A percentile compares a stretch with the other conserved stretches of the same genome.
phyloP scores from a whole-genome alignment of 2,797 vertebrate genomes.

The Sibirionetta formosa region DNA sequence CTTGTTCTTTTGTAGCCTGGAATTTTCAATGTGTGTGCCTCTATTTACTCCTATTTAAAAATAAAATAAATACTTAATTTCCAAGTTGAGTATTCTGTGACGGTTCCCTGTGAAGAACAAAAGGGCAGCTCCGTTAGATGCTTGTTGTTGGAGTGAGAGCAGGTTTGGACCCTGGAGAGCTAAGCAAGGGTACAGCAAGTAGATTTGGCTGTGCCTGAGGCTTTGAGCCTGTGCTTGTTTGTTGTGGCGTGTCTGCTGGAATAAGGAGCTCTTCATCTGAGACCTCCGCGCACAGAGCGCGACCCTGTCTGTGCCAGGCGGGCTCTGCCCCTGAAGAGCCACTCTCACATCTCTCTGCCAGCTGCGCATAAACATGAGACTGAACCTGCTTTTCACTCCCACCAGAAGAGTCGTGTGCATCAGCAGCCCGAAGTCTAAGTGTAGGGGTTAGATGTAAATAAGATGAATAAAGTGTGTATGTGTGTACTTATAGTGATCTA shows the following conservation, averaged over 20 bases:
- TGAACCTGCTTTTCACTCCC: background rate
- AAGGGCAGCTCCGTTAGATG: background rate
- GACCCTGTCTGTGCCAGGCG: constrained; percentile 22
- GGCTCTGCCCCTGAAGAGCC: background rate
- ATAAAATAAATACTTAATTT: background rate
- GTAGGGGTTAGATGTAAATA: background rate
- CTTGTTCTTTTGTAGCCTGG: accelerated
- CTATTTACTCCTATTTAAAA: background rate
- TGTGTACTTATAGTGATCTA: background rate
- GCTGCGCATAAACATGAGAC: background rate
- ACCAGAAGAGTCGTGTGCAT: background rate
- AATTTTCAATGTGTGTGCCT: background rate
- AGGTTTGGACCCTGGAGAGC: background rate
- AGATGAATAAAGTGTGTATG: background rate
- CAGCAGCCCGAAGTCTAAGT: background rate
- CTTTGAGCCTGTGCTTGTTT: constrained; percentile 27
- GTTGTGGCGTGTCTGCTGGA: constrained; percentile 29
- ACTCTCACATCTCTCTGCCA: background rate
- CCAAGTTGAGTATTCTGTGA: background rate
- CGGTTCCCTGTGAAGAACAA: background rate
- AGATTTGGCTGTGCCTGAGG: constrained; percentile 11
- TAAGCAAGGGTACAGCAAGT: background rate
- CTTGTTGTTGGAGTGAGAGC: background rate
- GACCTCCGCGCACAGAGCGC: background rate
- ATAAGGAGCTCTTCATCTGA: constrained; percentile 16